Evolutionary conservation across 2,888 invertebrate genomes (phyloP).

Genomic region (Rhingia rostrata): DNA sequence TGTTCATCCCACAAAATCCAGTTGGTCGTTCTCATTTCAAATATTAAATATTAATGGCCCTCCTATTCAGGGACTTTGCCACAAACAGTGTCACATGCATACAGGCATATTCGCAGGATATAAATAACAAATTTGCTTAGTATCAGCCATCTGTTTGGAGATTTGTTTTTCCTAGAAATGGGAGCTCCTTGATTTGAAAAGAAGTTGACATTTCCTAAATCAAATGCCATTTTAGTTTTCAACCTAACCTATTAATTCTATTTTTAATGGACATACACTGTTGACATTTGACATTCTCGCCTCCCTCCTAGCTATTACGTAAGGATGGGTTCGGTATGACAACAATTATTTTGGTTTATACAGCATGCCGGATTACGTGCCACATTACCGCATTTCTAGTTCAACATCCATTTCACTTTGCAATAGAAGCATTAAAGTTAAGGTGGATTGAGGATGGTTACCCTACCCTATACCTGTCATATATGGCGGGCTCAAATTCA

Average conservation of each 20-base stretch:
- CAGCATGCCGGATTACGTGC: slow-evolving; percentile 1
- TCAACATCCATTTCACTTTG: slow-evolving; percentile 16
- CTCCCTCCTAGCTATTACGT: not conserved
- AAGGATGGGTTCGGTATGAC: slow-evolving; percentile 5
- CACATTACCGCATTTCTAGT: slow-evolving; percentile 23
- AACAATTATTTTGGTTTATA: slow-evolving; percentile 6
- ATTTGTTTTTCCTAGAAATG: not conserved
- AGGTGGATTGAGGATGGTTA: not conserved
- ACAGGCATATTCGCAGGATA: not conserved
- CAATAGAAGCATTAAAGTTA: not conserved
- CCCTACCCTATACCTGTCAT: not conserved
- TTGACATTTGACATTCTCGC: slow-evolving; percentile 14
- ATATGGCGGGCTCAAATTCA: slow-evolving; percentile 8
- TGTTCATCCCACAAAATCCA: slow-evolving; percentile 41
- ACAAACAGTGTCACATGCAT: slow-evolving; percentile 32
- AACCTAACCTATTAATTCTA: no score
- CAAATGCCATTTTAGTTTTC: no score
- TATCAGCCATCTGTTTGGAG: slow-evolving; percentile 17
- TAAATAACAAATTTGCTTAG: slow-evolving; percentile 35
- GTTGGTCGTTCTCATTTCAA: slow-evolving; percentile 59
- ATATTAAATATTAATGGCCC: slow-evolving; percentile 64
- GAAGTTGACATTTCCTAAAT: not conserved
- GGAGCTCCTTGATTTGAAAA: slow-evolving; percentile 8
- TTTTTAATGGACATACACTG: not conserved
- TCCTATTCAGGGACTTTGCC: slow-evolving; percentile 38